phyloP scores from a whole-genome alignment of 1,140 invertebrate species.

The Tetranychus cinnabarinus region DNA sequence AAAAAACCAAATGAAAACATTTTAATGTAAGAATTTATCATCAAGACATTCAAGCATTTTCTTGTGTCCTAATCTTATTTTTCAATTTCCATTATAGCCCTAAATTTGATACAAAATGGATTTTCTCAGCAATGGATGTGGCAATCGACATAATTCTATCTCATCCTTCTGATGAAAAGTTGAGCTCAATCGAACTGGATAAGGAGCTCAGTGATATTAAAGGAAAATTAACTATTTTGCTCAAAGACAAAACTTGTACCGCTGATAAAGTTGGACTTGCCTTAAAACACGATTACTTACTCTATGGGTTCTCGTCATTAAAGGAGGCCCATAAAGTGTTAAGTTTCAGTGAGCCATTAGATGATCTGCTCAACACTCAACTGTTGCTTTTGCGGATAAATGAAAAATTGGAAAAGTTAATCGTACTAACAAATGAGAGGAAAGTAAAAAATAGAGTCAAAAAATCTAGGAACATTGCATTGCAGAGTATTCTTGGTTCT shows the following conservation, averaged over 20 bases:
- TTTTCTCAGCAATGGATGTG: neutral
- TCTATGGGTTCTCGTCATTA: slow-evolving; percentile 5
- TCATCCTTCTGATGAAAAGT: neutral
- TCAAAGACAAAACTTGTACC: neutral
- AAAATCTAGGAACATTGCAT: neutral
- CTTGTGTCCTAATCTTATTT: too few relatives aligned
- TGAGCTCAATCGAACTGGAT: neutral
- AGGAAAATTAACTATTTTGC: neutral
- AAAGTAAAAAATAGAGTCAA: neutral
- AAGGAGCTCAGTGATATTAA: too few relatives aligned
- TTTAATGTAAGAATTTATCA: too few relatives aligned
- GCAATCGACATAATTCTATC: neutral
- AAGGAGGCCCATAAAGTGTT: neutral
- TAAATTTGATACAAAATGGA: neutral
- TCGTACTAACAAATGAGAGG: neutral
- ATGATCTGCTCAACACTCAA: neutral
- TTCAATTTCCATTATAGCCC: neutral
- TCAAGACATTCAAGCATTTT: too few relatives aligned
- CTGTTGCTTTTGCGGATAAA: neutral
- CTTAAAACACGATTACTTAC: slow-evolving; percentile 6
- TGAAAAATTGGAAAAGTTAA: neutral
- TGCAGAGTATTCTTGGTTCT: neutral
- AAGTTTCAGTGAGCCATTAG: neutral
- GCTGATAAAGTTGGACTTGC: neutral
- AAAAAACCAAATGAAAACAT: too few relatives aligned